A percentile compares a stretch with the other conserved stretches of the same genome.
phyloP scores from a whole-genome alignment of 1,140 invertebrate species.

The Halesus radiatus region DNA sequence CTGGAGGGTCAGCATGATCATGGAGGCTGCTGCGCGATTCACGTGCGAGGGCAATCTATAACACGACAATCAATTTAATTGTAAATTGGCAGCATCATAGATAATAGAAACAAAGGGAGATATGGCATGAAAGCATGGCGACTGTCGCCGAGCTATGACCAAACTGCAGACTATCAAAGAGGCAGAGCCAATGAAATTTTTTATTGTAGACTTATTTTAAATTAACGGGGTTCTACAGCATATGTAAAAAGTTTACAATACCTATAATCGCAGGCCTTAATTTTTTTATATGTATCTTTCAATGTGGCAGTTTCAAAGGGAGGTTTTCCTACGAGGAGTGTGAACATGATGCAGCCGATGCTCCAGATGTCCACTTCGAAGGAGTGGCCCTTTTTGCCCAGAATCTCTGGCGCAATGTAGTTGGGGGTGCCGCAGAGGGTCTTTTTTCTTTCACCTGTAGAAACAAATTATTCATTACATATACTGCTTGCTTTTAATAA shows the following conservation, averaged over 20 bases:
- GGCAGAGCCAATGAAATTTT: no score
- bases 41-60: slow-evolving; percentile 80
- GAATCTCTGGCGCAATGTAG: slow-evolving; percentile 97
- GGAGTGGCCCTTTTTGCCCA: slow-evolving; percentile 94
- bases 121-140: no score
- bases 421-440: slow-evolving; percentile 98
- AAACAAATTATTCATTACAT: neutral
- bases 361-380: slow-evolving; percentile 98
- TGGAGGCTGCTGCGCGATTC: slow-evolving; percentile 77
- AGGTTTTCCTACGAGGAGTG: slow-evolving; percentile 92
- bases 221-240: no score
- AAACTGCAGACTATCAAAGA: no score
- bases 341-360: slow-evolving; percentile 96
- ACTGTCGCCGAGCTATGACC: no score
- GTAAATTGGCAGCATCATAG: no score
- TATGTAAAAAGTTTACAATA: slow-evolving; percentile 54
- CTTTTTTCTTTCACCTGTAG: slow-evolving; percentile 76
- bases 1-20: slow-evolving; percentile 90
- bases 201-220: no score
- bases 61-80: slow-evolving; percentile 8
- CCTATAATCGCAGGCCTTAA: slow-evolving; percentile 93
- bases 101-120: no score
- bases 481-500: no score
- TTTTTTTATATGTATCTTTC: slow-evolving; percentile 92
- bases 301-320: slow-evolving; percentile 95